A percentile compares a stretch with the other conserved stretches of the same genome.
These are phyloP conservation scores for Leistus spinibarbis DNA, from an alignment of 2,888 invertebrate species.

Conservation along the genomic window DNA sequence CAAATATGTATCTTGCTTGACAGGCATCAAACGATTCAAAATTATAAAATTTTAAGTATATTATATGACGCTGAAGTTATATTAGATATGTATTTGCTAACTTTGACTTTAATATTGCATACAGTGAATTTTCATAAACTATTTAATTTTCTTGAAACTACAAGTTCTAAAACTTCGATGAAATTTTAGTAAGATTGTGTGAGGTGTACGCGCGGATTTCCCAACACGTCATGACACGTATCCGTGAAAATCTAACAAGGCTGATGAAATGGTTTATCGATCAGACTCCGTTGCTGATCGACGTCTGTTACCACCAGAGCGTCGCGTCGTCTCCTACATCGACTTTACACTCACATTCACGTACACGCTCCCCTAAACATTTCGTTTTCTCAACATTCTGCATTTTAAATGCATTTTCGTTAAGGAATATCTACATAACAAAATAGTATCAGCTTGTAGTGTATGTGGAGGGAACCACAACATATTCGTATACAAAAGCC, in stretches of 20 bases:
- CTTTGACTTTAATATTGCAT: too few relatives aligned
- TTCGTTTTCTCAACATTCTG: constrained; percentile 2
- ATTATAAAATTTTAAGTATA: too few relatives aligned
- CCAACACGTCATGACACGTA: constrained; percentile 31
- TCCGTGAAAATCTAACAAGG: constrained; percentile 39
- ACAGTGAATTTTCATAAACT: background rate
- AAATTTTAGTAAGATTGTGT: background rate
- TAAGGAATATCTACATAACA: background rate
- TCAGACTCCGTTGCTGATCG: constrained; percentile 20
- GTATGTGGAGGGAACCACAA: background rate
- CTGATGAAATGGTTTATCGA: constrained; percentile 41
- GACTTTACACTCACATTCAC: background rate
- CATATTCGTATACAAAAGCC: background rate
- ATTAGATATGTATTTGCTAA: too few relatives aligned
- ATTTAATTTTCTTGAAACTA: background rate
- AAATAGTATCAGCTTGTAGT: background rate
- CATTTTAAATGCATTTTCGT: background rate
- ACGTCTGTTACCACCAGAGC: constrained; percentile 10
- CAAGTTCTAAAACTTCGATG: background rate
- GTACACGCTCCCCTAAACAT: background rate
- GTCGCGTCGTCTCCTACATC: background rate
- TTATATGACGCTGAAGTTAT: too few relatives aligned
- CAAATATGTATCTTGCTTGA: too few relatives aligned
- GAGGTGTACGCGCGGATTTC: background rate
- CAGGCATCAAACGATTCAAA: too few relatives aligned